Evolutionary conservation across 2,113 vertebrate species (phyloP), one percentile per base, ranked within the genome.

Genomic region (Psilopogon haemacephalus): DNA sequence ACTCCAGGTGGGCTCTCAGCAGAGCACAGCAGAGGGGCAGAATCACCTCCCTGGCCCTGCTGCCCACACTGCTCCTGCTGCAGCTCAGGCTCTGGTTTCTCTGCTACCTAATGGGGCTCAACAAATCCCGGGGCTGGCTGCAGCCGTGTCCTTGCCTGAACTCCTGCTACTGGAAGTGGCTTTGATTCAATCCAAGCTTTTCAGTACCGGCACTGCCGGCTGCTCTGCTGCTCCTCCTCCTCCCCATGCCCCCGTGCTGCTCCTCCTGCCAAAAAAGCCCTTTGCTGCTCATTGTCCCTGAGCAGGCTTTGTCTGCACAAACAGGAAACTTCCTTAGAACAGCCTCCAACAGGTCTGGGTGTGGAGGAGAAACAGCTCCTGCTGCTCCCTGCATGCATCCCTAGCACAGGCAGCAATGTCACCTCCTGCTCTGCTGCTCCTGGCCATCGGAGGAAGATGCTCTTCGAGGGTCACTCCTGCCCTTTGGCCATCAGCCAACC

Each of bases 391-490:
- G 27, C 55, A 0, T 0, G 40, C 30, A 14, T 20, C 8, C 5
- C 0, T 12, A 13, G 8, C 26, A 5, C 1, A 5, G 7, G 0
- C 8, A 3, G 33, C 37, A 12, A 3, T 0, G 7, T 19, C 35
- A 35, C 0, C 6, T 18, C 17, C 78, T 24, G 55, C 67, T 23
- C 10, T 6, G 60, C 56, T 11, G 46, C 11, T 28, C 24, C n/a
- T 33, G 50, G 9, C 10, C 26, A 0, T 5, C 0, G 0, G 26
- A 24, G 19, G 15, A 50, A 8, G 27, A 27, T 7, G 32, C n/a
- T 60, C 35, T 27, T 9, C 5, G 60, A n/a, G 55, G 64, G 24
- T 63, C 54, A 24, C 6, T 1, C 35, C 17, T 44, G 27, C 11
- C 63, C 33, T 54, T 46, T 14, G 37, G 32, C n/a, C 42, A 5